Percentiles rank a stretch among this genome's conserved stretches.
These are phyloP conservation scores for Drosophila willistoni DNA, from an alignment of 1,140 invertebrate species.

Conservation along the genomic window DNA sequence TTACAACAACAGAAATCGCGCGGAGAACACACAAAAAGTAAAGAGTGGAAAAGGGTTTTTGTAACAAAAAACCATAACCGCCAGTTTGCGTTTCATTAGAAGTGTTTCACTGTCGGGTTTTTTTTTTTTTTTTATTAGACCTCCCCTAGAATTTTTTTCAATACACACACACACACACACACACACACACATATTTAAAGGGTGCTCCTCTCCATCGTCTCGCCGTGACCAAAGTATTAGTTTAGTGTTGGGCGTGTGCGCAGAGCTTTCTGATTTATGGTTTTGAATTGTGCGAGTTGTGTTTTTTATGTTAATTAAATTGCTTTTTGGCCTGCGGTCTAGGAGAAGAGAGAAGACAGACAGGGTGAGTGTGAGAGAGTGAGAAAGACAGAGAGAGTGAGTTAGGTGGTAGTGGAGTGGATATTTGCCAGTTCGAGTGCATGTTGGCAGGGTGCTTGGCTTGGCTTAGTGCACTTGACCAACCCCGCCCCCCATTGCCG, in stretches of 20 bases:
- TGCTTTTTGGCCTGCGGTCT: constrained; percentile 36
- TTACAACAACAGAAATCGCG: constrained; percentile 6
- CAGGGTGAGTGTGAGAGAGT: background rate
- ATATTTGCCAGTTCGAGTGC: constrained; percentile 38
- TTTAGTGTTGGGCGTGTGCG: constrained; percentile 54
- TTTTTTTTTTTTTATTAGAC: constrained; percentile 17
- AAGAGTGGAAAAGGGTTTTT: constrained; percentile 20
- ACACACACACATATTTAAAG: constrained; percentile 18
- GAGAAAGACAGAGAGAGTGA: background rate
- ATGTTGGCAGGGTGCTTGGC: constrained; percentile 32
- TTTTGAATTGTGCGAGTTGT: constrained; percentile 60
- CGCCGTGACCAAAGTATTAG: constrained; percentile 40
- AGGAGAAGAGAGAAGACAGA: constrained; percentile 1
- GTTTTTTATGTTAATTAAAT: constrained; percentile 80
- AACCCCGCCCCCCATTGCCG: constrained; percentile 16
- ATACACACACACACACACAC: constrained; percentile 32
- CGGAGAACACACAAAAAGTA: background rate
- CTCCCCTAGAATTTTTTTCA: constrained; percentile 33
- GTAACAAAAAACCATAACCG: constrained; percentile 34
- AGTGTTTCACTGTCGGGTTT: constrained; percentile 15
- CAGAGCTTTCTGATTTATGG: constrained; percentile 67
- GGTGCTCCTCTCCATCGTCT: constrained; percentile 20
- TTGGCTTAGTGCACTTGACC: constrained; percentile 43
- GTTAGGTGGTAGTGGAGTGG: background rate
- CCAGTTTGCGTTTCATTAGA: constrained; percentile 53